Percentiles rank a stretch among this genome's conserved stretches.
These are phyloP conservation scores for Drosophila albomicans DNA, from an alignment of 1,140 invertebrate genomes.

Conservation along the genomic window DNA sequence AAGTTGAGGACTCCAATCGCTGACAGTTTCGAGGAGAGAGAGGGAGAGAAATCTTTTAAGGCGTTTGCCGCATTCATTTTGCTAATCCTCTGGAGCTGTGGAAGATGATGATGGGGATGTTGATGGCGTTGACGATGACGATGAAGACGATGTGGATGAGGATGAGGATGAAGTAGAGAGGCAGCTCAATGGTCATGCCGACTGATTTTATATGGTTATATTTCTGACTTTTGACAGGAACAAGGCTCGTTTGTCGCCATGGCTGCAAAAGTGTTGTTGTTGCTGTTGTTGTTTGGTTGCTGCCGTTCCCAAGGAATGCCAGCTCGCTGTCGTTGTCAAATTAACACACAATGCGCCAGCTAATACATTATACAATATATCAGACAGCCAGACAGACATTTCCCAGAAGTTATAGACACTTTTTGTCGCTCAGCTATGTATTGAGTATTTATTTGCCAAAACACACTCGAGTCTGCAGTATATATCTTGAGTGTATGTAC, in stretches of 20 bases:
- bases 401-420: constrained; percentile 69
- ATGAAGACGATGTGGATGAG: constrained; percentile 20
- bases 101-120: constrained; percentile 19
- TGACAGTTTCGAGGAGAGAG: constrained; percentile 53
- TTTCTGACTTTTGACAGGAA: constrained; percentile 79
- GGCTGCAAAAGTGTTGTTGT: constrained; percentile 62
- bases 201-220: constrained; percentile 82
- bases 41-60: constrained; percentile 27
- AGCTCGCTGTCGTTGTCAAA: constrained; percentile 60
- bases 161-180: constrained; percentile 48
- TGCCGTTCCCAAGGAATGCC: constrained; percentile 67
- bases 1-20: constrained; percentile 61
- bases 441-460: neutral
- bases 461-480: neutral
- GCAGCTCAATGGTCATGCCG: constrained; percentile 62
- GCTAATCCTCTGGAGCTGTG: constrained; percentile 68
- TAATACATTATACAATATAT: constrained; percentile 79
- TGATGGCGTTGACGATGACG: constrained; percentile 46
- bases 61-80: constrained; percentile 74
- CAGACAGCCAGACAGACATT: constrained; percentile 25
- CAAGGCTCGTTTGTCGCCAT: constrained; percentile 77
- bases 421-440: constrained; percentile 27
- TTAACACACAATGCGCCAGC: constrained; percentile 78
- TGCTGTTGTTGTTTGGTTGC: constrained; percentile 51
- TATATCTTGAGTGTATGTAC: constrained; percentile 7